These are phyloP conservation scores for Strigamia crassipes DNA, from an alignment of 2,888 invertebrate genomes.

Conservation along the genomic window DNA sequence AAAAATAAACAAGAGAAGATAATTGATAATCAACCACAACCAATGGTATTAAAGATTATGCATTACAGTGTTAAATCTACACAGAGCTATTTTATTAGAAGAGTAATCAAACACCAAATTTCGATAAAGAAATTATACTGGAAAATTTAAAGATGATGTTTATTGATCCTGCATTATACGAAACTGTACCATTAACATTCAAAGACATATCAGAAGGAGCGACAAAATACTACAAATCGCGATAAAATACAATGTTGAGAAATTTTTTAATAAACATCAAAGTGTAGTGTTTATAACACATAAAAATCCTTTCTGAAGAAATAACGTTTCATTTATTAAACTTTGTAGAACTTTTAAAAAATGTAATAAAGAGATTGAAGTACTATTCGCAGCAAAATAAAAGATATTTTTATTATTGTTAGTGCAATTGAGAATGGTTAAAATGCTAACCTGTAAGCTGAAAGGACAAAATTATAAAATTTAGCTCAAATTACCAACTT, in stretches of 20 bases:
- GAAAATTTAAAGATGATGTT: neutral
- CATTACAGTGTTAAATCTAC: neutral
- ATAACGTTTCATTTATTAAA: too few species aligned
- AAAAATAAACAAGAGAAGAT: neutral
- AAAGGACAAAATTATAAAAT: too few species aligned
- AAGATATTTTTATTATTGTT: too few species aligned
- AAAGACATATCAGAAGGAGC: neutral
- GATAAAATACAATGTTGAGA: too few species aligned
- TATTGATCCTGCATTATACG: slow-evolving; percentile 1
- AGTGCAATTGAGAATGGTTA: too few species aligned
- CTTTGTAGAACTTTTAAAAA: too few species aligned
- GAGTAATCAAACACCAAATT: neutral
- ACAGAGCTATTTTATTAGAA: neutral
- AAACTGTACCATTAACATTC: neutral
- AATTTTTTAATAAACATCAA: too few species aligned
- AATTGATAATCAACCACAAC: neutral
- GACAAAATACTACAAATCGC: neutral
- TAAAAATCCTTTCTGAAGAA: too few species aligned
- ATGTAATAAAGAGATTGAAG: too few species aligned
- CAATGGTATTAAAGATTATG: neutral
- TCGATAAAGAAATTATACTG: neutral
- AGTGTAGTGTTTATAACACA: too few species aligned
- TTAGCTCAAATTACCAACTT: neutral
- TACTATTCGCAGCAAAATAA: too few species aligned
- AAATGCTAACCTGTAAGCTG: too few species aligned